Evolutionary conservation across 1,140 invertebrate species (phyloP), one percentile per base, ranked within the genome.

Genomic region (Archivesica marissinica): DNA sequence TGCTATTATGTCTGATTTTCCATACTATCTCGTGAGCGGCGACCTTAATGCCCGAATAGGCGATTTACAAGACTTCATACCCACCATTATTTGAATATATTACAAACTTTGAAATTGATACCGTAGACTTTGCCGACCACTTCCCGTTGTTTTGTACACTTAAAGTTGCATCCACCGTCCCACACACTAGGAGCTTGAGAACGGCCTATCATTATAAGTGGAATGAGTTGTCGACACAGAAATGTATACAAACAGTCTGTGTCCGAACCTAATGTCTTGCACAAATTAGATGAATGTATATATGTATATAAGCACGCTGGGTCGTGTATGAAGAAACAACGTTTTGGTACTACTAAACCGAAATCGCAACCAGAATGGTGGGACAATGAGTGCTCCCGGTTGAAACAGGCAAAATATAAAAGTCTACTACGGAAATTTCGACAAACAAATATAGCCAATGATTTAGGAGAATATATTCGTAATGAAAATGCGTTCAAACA

Each of bases 391-490:
- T 39, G 47, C 15, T 28, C 6, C 7, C 39, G 61, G 25, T 4
- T 2, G 20, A 61, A 78, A 33, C 17, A 44, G 9, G 54, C 28
- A 6, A 78, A 78, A 59, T 44, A 78, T n/a, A n/a, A n/a, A n/a
- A 23, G 28, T 15, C n/a, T 39, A 17, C 20, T 41, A 33, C 30
- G 56, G 38, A 78, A 38, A 39, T 39, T 41, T 23, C 38, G 75
- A 59, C 4, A 9, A 23, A 59, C 33, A 3, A 78, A 15, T 47
- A n/a, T n/a, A 7, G 15, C 38, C 56, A 30, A 20, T 6, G 30
- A 33, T 13, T 25, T 33, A 35, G 9, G 17, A 41, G 20, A 52
- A 25, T 39, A 78, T 54, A 3, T 39, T 17, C 13, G 17, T 35
- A 17, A 20, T 11, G 25, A 44, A 30, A 61, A 33, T 6, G n/a